Evolutionary conservation across 2,113 vertebrate genomes (phyloP).

Genomic region (Tragelaphus buxtoni): DNA sequence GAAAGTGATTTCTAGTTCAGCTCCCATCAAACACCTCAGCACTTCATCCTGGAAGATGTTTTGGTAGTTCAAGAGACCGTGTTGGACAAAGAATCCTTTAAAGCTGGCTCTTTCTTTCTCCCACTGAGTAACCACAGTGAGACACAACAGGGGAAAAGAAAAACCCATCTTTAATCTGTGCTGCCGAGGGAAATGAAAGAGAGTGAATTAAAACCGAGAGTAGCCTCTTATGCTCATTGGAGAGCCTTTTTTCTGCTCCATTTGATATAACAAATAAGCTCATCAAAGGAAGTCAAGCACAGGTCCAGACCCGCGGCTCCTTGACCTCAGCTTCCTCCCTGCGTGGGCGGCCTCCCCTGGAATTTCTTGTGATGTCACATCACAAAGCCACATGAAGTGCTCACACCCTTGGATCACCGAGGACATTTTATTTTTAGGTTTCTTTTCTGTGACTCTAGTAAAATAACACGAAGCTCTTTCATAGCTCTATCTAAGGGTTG

Average conservation of each 20-base stretch:
- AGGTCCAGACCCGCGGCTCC: slow-evolving; percentile 55
- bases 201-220: slow-evolving; percentile 78
- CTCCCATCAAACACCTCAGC: slow-evolving; percentile 26
- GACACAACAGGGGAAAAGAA: slow-evolving; percentile 59
- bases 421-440: slow-evolving; percentile 68
- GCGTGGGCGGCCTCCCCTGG: slow-evolving; percentile 34
- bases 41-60: slow-evolving; percentile 27
- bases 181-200: slow-evolving; percentile 78
- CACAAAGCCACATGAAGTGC: slow-evolving; percentile 69
- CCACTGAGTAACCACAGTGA: slow-evolving; percentile 55
- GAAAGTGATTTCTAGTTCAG: slow-evolving; percentile 65
- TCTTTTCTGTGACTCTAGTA: slow-evolving; percentile 67
- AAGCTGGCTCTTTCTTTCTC: slow-evolving; percentile 71
- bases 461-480: slow-evolving; percentile 67
- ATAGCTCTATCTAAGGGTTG: slow-evolving; percentile 46
- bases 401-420: not conserved
- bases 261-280: slow-evolving; percentile 78
- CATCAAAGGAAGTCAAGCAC: slow-evolving; percentile 79
- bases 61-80: slow-evolving; percentile 50
- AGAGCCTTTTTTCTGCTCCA: slow-evolving; percentile 72
- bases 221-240: slow-evolving; percentile 74
- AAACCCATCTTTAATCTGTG: slow-evolving; percentile 78
- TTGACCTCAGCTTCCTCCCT: slow-evolving; percentile 55
- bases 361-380: slow-evolving; percentile 76
- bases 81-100: slow-evolving; percentile 79